These are phyloP conservation scores for Brachionus sp. DNA, from an alignment of 1,140 invertebrate genomes.

Conservation along the genomic window DNA sequence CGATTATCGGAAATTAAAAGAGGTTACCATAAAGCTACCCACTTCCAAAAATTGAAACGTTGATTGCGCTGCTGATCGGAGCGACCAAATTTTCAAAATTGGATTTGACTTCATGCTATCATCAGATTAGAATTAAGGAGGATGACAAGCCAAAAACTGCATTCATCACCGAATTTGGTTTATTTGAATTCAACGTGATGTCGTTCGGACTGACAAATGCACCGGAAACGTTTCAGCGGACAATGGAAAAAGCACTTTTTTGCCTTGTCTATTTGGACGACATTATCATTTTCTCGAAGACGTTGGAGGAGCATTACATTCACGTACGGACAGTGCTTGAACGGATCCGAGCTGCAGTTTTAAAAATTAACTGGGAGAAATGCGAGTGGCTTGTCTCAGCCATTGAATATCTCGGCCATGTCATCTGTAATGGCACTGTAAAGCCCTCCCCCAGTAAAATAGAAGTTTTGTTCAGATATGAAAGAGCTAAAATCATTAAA, in stretches of 20 bases:
- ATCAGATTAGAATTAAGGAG: not conserved
- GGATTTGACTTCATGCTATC: not conserved
- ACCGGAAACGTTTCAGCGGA: slow-evolving; percentile 53
- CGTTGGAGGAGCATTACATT: not conserved
- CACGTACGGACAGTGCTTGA: not conserved
- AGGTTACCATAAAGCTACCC: not conserved
- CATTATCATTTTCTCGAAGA: not conserved
- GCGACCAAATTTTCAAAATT: not conserved
- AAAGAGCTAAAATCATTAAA: not conserved
- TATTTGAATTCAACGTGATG: slow-evolving; percentile 53
- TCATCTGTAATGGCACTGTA: not conserved
- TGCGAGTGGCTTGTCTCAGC: not conserved
- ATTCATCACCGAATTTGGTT: not conserved
- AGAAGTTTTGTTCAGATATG: too few relatives aligned
- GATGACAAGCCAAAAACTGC: not conserved
- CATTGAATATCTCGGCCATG: not conserved
- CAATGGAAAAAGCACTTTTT: slow-evolving; percentile 49
- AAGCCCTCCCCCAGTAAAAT: not conserved
- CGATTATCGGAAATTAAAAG: slow-evolving; percentile 3
- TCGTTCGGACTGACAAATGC: slow-evolving; percentile 58
- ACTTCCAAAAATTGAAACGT: slow-evolving; percentile 3
- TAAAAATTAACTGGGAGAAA: not conserved
- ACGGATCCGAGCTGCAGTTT: not conserved
- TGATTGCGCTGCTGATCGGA: not conserved
- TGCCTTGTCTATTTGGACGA: too few relatives aligned